Conservation (phyloP, 2,888 invertebrate species). For the Patella caerulea region DNA sequence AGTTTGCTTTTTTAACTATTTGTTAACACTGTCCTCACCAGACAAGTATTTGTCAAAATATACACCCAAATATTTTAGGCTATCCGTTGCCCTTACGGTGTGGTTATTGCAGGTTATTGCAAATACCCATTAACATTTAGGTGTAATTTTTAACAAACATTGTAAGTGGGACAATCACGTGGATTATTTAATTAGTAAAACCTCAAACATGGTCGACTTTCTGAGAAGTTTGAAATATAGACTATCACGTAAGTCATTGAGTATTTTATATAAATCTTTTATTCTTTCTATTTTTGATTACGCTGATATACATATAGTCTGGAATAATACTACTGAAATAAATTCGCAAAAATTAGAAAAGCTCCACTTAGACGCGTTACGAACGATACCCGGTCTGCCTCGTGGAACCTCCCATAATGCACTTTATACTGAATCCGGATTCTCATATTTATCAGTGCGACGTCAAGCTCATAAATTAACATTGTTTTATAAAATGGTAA, state of each 20-base stretch:
- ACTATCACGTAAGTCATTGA: slow-evolving; percentile 1
- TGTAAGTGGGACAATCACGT: background rate
- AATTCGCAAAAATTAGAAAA: background rate
- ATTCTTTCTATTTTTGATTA: background rate
- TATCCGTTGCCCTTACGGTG: too few species aligned
- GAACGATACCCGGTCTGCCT: slow-evolving; percentile 25
- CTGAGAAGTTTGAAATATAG: background rate
- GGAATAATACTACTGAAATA: background rate
- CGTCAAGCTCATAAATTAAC: too few species aligned
- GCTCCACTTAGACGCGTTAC: background rate
- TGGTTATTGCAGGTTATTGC: background rate
- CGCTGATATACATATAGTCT: background rate
- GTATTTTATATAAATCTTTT: background rate
- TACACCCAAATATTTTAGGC: too few species aligned
- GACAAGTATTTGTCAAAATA: too few species aligned
- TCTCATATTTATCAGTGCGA: too few species aligned
- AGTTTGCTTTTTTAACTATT: too few species aligned
- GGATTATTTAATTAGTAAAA: background rate
- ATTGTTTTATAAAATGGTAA: too few species aligned
- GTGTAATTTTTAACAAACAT: background rate
- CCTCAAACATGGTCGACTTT: background rate
- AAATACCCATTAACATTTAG: background rate
- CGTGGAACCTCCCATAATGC: too few species aligned
- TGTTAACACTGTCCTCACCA: too few species aligned
- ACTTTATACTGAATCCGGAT: too few species aligned